These are phyloP conservation scores for Ariopsis seemanni DNA, from an alignment of 2,113 vertebrate genomes.

Conservation along the genomic window DNA sequence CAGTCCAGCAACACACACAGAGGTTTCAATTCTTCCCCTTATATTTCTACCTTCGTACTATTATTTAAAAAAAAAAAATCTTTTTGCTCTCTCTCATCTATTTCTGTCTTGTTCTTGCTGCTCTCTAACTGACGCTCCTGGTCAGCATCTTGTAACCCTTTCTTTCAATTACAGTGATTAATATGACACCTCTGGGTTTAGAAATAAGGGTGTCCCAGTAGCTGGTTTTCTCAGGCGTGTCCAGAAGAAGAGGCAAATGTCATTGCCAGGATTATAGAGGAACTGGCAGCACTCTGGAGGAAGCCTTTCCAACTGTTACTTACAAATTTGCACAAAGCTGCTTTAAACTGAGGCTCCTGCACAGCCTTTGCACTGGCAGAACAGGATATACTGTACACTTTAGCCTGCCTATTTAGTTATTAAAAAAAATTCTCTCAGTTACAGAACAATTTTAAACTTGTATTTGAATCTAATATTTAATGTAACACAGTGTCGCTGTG, in stretches of 20 bases:
- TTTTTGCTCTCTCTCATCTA: neutral
- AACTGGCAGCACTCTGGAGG: conserved; percentile 34
- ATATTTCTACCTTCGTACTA: conserved; percentile 1
- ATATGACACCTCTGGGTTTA: conserved; percentile 7
- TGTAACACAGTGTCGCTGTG: neutral
- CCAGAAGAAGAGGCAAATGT: neutral
- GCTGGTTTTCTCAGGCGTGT: conserved; percentile 23
- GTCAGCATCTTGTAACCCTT: neutral
- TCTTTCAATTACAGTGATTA: conserved; percentile 24
- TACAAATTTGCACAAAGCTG: conserved; percentile 36
- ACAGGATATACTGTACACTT: conserved; percentile 20
- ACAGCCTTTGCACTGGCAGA: conserved; percentile 45
- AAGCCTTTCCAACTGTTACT: conserved; percentile 24
- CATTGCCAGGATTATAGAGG: conserved; percentile 21
- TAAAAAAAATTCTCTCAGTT: neutral
- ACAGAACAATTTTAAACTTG: neutral
- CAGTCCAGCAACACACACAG: conserved; percentile 11
- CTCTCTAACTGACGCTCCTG: neutral
- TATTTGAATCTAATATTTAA: neutral
- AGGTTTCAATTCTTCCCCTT: neutral
- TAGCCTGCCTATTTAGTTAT: neutral
- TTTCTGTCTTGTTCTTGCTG: conserved; percentile 4
- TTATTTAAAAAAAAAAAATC: neutral
- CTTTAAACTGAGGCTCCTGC: conserved; percentile 26
- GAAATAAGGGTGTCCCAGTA: conserved; percentile 21